Base-by-base conservation (phyloP, 92 coral and sea anemone genomes). In the Meandrina meandrites region DNA sequence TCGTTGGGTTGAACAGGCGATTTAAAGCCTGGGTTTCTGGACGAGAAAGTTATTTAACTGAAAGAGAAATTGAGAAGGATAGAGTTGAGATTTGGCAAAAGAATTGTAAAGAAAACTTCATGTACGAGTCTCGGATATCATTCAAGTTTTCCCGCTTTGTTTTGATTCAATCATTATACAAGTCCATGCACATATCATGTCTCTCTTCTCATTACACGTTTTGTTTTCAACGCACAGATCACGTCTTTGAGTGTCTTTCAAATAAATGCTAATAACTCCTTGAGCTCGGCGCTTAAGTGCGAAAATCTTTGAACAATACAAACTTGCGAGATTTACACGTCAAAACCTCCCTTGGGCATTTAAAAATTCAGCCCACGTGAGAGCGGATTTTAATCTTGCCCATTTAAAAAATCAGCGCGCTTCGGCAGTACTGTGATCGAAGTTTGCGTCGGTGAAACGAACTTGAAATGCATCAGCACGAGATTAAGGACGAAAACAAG, bases 281-380 rank as follows among this genome's bases (percentile, higher is more conserved):
- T 80, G n/a, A n/a, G n/a, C n/a, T n/a, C n/a, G 18, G 79, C 81
- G 37, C 82, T 10, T 56, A 79, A 51, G 86, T 83, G 90, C 74
- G 81, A 90, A 80, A 54, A 82, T 34, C 76, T 85, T 77, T 91
- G 94, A 88, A 91, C 94, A 91, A 91, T 91, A 88, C 93, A 69
- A 88, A 84, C 69, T 91, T 91, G 94, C 81, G 83, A 91, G 67
- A 53, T 17, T 72, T 58, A 50, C 86, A 88, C 82, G 78, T 89
- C 88, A 66, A n/a, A 10, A 51, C 42, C 32, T 91, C 94, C 94
- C 70, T 53, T 60, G 75, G 94, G 94, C 78, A 84, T 82, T 88
- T 18, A 72, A 71, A 68, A 50, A 83, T 70, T 87, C 93, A 31
- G 30, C 9, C 58, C 86, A 87, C 89, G 93, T 87, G 93, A 90